Evolutionary conservation across 2,113 vertebrate species (phyloP).

Genomic region (Hippopotamus amphibius): DNA sequence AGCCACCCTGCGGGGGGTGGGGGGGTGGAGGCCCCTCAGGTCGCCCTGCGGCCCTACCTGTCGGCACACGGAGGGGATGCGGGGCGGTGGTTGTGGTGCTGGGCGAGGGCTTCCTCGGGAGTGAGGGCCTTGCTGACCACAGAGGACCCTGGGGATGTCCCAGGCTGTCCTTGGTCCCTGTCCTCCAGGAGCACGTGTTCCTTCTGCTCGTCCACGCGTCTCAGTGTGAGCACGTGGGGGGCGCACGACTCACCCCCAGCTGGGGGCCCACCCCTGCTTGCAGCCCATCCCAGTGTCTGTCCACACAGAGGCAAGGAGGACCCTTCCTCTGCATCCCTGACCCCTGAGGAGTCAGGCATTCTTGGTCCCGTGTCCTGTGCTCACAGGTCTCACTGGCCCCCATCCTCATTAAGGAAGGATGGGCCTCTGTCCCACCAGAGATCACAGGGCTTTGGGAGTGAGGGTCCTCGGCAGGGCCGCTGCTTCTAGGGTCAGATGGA

Average conservation of each 20-base stretch:
- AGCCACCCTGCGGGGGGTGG: accelerated
- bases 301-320: not conserved
- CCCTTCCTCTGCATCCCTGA: not conserved
- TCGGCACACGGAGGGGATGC: not conserved
- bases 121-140: not conserved
- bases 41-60: not conserved
- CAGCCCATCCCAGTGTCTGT: not conserved
- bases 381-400: not conserved
- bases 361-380: not conserved
- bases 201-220: not conserved
- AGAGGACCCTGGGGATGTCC: not conserved
- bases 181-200: not conserved
- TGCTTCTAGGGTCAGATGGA: not conserved
- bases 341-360: not conserved
- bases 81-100: not conserved
- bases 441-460: not conserved
- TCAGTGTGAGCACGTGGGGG: not conserved
- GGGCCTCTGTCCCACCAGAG: not conserved
- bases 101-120: not conserved
- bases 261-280: not conserved
- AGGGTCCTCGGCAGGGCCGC: not conserved
- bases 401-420: not conserved
- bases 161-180: not conserved
- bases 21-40: not conserved
- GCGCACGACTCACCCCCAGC: not conserved